Base-by-base conservation (phyloP, 2,113 vertebrate species). In the Vicugna pacos region DNA sequence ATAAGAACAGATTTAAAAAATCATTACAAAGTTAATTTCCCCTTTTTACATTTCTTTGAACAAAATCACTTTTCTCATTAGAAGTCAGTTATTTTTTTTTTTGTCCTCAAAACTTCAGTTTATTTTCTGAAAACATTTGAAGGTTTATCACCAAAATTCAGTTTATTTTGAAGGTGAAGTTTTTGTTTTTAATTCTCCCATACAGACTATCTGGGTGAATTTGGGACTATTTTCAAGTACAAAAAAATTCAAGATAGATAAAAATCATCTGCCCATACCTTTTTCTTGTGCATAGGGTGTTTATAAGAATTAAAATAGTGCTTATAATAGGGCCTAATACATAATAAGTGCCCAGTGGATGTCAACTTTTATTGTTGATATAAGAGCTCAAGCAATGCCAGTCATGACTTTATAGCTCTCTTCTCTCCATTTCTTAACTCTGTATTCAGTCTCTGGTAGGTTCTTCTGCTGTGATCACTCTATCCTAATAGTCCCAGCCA, bases 21-120 rank as follows among this genome's bases (percentile, higher is more conserved):
- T 75, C 50, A 92, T 93, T 65, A 70, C 72, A 86, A 97, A 95
- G 77, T 97, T 96, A 92, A 97, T 97, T 94, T 93, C 4, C 19
- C 38, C 69, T 72, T 80, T 83, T 83, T 42, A 32, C 54, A 67
- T 82, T 95, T 97, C 93, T 96, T 70, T 97, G 52, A 81, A 64
- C 38, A 85, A 95, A 93, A 87, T 96, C 90, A 60, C 64, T 91
- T 91, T 89, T 90, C 65, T 91, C 22, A 95, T 94, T 94, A 77
- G 48, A 85, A 72, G 88, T 87, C 93, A 96, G 77, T 97, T 96
- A 95, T 83, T 95, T 96, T 90, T 96, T 90, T 77, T 91, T 94
- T 95, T 95, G 96, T 97, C 86, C 91, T 94, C 56, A 46, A 95
- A 93, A 94, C 52, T 28, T 92, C 64, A 65, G 38, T 76, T 8